Evolutionary conservation across 2,797 vertebrate species (phyloP).

Genomic region (Hypotaenidia okinawae): DNA sequence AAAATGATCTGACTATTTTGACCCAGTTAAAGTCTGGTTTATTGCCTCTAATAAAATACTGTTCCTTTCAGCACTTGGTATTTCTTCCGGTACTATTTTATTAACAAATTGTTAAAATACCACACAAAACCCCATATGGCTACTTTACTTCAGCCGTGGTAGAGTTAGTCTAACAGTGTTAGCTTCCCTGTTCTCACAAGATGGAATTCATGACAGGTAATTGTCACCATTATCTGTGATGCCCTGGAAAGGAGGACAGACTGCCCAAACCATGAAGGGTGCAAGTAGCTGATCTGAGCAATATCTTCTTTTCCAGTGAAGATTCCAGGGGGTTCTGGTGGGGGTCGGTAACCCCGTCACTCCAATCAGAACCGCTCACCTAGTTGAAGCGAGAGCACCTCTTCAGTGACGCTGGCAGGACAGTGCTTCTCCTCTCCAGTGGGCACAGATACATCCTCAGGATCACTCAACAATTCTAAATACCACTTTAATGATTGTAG

Average conservation of each 20-base stretch:
- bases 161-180: not conserved
- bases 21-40: not conserved
- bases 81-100: not conserved
- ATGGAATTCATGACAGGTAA: not conserved
- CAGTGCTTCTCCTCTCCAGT: not conserved
- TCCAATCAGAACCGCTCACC: not conserved
- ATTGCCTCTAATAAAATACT: not conserved
- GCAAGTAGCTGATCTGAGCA: not conserved
- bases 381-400: no score
- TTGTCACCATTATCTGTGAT: not conserved
- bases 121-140: fast-evolving
- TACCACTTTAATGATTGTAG: not conserved
- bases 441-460: not conserved
- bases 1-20: slow-evolving; percentile 13
- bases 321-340: not conserved
- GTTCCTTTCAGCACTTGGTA: not conserved
- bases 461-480: not conserved
- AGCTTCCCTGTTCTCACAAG: not conserved
- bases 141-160: not conserved
- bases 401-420: not conserved
- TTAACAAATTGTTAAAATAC: not conserved
- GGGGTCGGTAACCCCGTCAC: not conserved
- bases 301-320: not conserved
- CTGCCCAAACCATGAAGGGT: not conserved
- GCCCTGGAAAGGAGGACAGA: no score